phyloP scores from a whole-genome alignment of 37 sponge, comb jelly and placozoan species.

The Cliona cf. orientalis region DNA sequence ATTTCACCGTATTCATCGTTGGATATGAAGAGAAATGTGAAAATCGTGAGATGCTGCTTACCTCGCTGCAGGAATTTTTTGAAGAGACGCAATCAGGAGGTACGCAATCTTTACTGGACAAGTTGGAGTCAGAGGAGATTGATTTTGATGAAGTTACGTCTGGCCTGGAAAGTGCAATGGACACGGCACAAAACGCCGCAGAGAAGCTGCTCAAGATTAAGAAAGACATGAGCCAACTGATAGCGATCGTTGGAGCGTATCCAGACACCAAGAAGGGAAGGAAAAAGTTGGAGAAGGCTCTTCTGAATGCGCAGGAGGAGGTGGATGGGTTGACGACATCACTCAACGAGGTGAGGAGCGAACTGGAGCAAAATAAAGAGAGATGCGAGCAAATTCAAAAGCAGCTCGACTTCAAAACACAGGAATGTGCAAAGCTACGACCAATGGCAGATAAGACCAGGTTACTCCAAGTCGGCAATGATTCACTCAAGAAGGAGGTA shows the following conservation, averaged over 20 bases:
- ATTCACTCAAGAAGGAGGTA: conserved; percentile 36
- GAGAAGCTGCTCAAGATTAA: conserved; percentile 43
- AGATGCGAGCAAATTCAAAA: conserved; percentile 45
- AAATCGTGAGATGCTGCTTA: conserved; percentile 35
- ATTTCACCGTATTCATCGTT: conserved; percentile 51
- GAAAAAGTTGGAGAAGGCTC: conserved; percentile 74
- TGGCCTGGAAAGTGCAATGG: conserved; percentile 55
- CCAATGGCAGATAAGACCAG: conserved; percentile 41
- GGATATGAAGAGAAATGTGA: conserved; percentile 58
- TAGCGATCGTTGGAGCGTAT: conserved; percentile 48
- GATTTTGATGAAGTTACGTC: conserved; percentile 57
- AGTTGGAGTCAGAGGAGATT: conserved; percentile 43
- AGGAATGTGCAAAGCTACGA: conserved; percentile 45
- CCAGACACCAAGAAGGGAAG: conserved; percentile 73
- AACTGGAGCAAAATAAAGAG: conserved; percentile 40
- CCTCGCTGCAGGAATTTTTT: conserved; percentile 57
- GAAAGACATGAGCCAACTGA: conserved; percentile 58
- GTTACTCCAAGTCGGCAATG: conserved; percentile 37
- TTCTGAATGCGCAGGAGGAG: conserved; percentile 74
- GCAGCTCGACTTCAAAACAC: conserved; percentile 47
- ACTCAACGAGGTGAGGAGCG: conserved; percentile 11
- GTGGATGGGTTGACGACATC: conserved; percentile 22
- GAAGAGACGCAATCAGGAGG: conserved; percentile 37
- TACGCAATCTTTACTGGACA: conserved; percentile 8
- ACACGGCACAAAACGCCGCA: conserved; percentile 41